These are phyloP conservation scores for Oreotrochilus melanogaster DNA, from an alignment of 2,113 vertebrate species.

Conservation along the genomic window DNA sequence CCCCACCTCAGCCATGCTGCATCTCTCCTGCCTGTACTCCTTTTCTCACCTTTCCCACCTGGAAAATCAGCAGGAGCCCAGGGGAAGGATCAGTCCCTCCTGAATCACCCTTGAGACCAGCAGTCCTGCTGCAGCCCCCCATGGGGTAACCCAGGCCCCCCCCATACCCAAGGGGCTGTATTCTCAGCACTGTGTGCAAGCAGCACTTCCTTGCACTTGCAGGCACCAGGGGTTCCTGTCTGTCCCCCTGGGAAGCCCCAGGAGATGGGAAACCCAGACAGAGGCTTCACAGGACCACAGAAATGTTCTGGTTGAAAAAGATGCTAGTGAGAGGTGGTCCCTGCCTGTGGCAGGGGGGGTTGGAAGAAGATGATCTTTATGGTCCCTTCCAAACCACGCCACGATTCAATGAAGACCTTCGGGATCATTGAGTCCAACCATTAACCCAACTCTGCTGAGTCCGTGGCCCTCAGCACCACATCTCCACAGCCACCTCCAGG, in stretches of 20 bases:
- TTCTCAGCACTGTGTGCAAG: not conserved
- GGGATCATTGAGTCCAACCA: no score
- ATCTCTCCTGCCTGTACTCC: not conserved
- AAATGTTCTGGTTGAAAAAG: no score
- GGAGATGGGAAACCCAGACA: not conserved
- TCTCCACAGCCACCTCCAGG: no score
- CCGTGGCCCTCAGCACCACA: no score
- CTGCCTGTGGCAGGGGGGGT: no score
- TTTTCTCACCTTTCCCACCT: not conserved
- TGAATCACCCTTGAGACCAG: not conserved
- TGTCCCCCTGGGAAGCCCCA: not conserved
- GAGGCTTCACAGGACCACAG: not conserved
- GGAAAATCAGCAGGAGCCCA: not conserved
- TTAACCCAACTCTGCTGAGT: no score
- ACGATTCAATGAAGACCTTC: no score
- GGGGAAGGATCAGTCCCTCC: not conserved
- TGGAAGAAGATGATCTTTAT: no score
- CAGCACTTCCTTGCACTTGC: accelerated
- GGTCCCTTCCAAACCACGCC: no score
- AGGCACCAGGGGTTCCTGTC: not conserved
- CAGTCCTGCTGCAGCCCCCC: not conserved
- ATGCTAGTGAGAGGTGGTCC: no score
- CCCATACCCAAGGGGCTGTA: not conserved
- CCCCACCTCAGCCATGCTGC: not conserved
- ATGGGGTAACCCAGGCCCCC: not conserved